phyloP scores from a whole-genome alignment of 2,888 invertebrate genomes.

The Scrobipalpa atriplicella region DNA sequence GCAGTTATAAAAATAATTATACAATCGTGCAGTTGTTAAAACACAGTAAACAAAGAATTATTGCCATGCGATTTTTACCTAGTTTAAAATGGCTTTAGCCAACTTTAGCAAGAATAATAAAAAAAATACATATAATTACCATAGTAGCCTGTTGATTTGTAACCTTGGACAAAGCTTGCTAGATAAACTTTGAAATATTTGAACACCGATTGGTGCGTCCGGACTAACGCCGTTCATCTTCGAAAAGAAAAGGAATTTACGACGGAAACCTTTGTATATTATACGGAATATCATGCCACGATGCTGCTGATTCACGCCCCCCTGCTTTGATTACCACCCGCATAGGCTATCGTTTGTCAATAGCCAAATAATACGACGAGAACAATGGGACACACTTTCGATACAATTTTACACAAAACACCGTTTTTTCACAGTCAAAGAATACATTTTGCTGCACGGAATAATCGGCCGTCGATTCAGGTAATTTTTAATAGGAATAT shows the following conservation, averaged over 20 bases:
- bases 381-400: slow-evolving; percentile 13
- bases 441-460: not conserved
- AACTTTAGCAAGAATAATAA: not conserved
- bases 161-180: slow-evolving; percentile 83
- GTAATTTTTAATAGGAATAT: not conserved
- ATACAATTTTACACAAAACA: not conserved
- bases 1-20: not conserved
- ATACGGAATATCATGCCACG: slow-evolving; percentile 35
- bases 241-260: slow-evolving; percentile 41
- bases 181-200: slow-evolving; percentile 78
- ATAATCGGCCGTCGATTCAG: not conserved
- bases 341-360: slow-evolving; percentile 20
- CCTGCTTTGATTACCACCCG: slow-evolving; percentile 24
- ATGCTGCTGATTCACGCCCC: slow-evolving; percentile 49
- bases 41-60: not conserved
- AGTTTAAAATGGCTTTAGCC: not conserved
- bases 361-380: slow-evolving; percentile 7
- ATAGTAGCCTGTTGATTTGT: slow-evolving; percentile 84
- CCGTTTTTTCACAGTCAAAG: slow-evolving; percentile 14
- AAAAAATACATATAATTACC: slow-evolving; percentile 74
- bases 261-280: slow-evolving; percentile 44
- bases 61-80: not conserved
- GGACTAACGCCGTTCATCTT: slow-evolving; percentile 82
- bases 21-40: not conserved
- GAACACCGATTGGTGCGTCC: slow-evolving; percentile 86